Conservation (phyloP, 2,113 vertebrate species). For the Indicator indicator region DNA sequence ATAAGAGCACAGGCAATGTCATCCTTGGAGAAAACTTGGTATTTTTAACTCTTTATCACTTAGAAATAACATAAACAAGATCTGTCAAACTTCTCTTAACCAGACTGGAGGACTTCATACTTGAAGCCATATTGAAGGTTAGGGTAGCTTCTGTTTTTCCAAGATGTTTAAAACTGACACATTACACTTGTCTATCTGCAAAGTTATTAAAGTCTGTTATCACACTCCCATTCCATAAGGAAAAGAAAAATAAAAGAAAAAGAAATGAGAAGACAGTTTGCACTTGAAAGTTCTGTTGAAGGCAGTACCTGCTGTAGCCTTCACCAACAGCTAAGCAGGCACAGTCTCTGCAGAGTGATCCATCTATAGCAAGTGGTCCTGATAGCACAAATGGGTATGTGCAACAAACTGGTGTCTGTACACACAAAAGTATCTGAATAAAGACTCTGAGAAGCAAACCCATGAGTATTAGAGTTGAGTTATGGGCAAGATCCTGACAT, state of each 20-base stretch:
- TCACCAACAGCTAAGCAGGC: slow-evolving; percentile 25
- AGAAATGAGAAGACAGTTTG: not conserved
- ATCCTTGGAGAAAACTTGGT: not conserved
- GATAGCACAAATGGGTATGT: not conserved
- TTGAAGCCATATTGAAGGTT: not conserved
- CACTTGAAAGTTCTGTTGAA: slow-evolving; percentile 16
- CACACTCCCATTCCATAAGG: slow-evolving; percentile 41
- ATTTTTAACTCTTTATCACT: not conserved
- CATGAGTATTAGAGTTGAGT: not conserved
- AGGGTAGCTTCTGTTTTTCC: not conserved
- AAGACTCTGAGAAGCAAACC: not conserved
- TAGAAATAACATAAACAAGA: not conserved
- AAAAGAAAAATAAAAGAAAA: not conserved
- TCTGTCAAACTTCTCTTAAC: not conserved
- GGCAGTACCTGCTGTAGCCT: slow-evolving; percentile 5
- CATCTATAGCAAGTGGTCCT: not conserved
- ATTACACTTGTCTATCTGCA: not conserved
- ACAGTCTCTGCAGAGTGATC: not conserved
- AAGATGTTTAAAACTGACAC: not conserved
- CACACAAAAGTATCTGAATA: not conserved
- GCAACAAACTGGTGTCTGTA: not conserved
- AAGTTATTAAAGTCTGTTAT: slow-evolving; percentile 30
- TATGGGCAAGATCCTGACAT: no score
- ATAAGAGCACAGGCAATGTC: not conserved
- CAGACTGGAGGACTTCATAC: not conserved